Evolutionary conservation across 2,797 vertebrate genomes (phyloP).

Genomic region (Falco biarmicus): DNA sequence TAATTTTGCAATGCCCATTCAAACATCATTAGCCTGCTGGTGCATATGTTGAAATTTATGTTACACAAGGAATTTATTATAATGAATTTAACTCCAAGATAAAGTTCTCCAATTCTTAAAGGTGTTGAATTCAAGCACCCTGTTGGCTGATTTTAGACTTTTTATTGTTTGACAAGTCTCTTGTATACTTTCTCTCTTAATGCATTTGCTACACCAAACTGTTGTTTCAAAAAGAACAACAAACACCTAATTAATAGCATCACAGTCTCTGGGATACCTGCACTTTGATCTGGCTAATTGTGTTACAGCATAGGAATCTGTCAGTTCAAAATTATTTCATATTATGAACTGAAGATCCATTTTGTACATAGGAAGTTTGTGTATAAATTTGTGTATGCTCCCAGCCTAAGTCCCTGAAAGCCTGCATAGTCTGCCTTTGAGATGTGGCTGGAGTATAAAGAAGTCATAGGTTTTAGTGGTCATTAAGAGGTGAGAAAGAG

Average conservation of each 20-base stretch:
- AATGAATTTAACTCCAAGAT: neutral
- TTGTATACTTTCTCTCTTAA: neutral
- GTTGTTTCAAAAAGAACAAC: neutral
- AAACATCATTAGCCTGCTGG: neutral
- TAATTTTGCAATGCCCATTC: neutral
- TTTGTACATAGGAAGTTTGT: neutral
- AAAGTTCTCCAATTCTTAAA: neutral
- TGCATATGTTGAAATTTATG: neutral
- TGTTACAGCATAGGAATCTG: neutral
- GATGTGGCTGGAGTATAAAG: neutral
- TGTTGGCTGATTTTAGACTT: neutral
- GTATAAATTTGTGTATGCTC: neutral
- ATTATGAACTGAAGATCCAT: neutral
- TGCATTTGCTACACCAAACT: neutral
- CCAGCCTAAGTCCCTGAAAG: neutral
- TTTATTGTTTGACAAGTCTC: neutral
- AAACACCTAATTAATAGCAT: rapidly evolving
- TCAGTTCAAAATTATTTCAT: neutral
- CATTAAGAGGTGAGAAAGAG: neutral
- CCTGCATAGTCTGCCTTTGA: neutral
- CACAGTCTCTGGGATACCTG: neutral
- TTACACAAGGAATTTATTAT: neutral
- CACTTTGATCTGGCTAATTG: neutral
- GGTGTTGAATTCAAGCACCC: neutral
- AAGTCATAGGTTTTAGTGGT: neutral